Evolutionary conservation across 92 coral and sea anemone genomes (phyloP).

Genomic region (Actinostola sp.): DNA sequence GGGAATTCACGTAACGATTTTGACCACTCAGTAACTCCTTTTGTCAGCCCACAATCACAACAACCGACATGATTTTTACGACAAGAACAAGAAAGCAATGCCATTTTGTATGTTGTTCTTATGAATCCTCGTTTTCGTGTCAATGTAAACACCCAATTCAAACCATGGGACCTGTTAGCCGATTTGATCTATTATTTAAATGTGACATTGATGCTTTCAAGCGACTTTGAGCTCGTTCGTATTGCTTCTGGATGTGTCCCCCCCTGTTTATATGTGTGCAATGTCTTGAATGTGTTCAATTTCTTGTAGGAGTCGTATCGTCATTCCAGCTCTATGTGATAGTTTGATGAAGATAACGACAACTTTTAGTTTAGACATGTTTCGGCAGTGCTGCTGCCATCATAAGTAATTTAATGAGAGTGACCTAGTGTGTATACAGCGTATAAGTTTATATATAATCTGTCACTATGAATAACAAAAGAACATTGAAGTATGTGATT

Average conservation of each 20-base stretch:
- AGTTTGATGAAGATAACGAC: constrained; percentile 4
- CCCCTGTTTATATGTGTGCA: background rate
- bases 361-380: background rate
- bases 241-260: constrained; percentile 6
- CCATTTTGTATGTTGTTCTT: too few species aligned
- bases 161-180: constrained; percentile 33
- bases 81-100: constrained; percentile 21
- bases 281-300: constrained; percentile 21
- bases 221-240: background rate
- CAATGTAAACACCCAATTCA: constrained; percentile 56
- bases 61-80: constrained; percentile 12
- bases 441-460: too few species aligned
- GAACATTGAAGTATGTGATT: too few species aligned
- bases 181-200: constrained; percentile 33
- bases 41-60: constrained; percentile 5
- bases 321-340: constrained; percentile 25
- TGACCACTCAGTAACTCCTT: constrained; percentile 15
- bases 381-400: background rate
- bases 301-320: constrained; percentile 9
- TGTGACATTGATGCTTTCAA: too few species aligned
- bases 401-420: constrained; percentile 15
- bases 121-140: constrained; percentile 4
- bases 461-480: too few species aligned
- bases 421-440: constrained; percentile 19
- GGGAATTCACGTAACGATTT: too few species aligned